These are phyloP conservation scores for crab-eating macaque (Macaca fascicularis) DNA, from an alignment of 2,113 vertebrate species.

Conservation along the genomic window T2T-MFA8v1.1 NC_088389.1:57266001-57266500, in stretches of 20 bases:
- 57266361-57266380: constrained; percentile 67
- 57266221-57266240: neutral
- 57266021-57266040: constrained; percentile 62
- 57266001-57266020: constrained; percentile 40
- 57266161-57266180: neutral
- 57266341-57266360: constrained; percentile 67
- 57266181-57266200: constrained; percentile 15
- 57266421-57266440: constrained; percentile 44
- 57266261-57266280: constrained; percentile 52
- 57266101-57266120: constrained; percentile 72
- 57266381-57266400: neutral
- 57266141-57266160: constrained; percentile 68
- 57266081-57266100: constrained; percentile 65
- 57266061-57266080: constrained; percentile 62
- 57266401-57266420: constrained; percentile 29
- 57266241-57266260: constrained; percentile 48
- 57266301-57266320: constrained; percentile 54
- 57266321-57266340: constrained; percentile 31
- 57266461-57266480: neutral
- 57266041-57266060: constrained; percentile 65
- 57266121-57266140: constrained; percentile 46
- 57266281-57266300: constrained; percentile 48
- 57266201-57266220: neutral
- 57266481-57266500: neutral
- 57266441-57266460: neutral